Evolutionary conservation across 1,140 invertebrate species (phyloP).

Genomic region (Temnothorax nylanderi): DNA sequence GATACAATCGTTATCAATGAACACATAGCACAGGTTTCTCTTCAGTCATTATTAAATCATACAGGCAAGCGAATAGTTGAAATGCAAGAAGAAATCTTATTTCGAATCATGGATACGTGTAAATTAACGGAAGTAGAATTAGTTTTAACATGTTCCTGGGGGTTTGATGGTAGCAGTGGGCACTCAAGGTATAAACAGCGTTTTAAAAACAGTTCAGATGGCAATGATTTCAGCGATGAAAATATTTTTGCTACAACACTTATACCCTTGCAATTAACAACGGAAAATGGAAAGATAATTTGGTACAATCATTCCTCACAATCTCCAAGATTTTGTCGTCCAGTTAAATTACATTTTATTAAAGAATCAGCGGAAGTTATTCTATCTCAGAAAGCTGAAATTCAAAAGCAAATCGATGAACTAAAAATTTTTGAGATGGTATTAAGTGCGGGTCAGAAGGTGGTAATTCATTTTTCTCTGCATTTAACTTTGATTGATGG

Average conservation of each 20-base stretch:
- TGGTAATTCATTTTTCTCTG: too few species aligned
- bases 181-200: constrained; percentile 8
- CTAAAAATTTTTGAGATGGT: too few species aligned
- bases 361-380: constrained; percentile 31
- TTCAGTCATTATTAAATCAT: constrained; percentile 28
- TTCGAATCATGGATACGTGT: too few species aligned
- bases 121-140: neutral
- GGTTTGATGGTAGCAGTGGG: constrained; percentile 43
- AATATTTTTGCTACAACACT: neutral
- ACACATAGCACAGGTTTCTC: constrained; percentile 3
- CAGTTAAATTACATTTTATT: neutral
- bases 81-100: constrained; percentile 20
- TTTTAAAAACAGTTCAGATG: neutral
- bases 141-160: constrained; percentile 5
- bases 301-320: constrained; percentile 35
- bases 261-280: neutral
- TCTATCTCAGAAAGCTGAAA: constrained; percentile 2
- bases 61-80: constrained; percentile 30
- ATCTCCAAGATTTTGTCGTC: constrained; percentile 20
- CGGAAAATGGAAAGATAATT: neutral
- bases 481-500: too few species aligned
- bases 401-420: neutral
- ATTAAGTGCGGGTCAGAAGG: too few species aligned
- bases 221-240: neutral
- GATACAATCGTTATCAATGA: neutral